Conservation (phyloP, 2,797 vertebrate species). For the Scolopax rusticola region DNA sequence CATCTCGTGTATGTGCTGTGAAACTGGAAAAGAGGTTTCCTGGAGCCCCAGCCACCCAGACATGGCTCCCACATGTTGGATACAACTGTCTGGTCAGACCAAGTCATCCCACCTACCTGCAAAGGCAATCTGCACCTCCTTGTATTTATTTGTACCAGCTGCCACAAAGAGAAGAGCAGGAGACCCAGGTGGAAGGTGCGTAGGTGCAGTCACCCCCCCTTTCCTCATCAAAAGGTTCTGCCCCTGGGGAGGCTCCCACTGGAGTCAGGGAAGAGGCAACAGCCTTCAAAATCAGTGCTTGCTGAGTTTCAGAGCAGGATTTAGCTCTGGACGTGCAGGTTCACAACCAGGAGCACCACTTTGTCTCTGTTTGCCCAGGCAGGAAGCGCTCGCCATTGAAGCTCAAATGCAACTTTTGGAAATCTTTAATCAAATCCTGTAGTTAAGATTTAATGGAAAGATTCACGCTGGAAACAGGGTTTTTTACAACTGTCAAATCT, state of each 20-base stretch:
- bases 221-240: background rate
- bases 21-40: background rate
- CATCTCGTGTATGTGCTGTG: background rate
- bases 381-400: background rate
- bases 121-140: background rate
- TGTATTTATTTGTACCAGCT: background rate
- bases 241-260: background rate
- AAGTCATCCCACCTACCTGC: background rate
- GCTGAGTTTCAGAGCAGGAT: background rate
- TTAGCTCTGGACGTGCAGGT: background rate
- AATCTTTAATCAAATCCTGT: background rate
- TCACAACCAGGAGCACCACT: background rate
- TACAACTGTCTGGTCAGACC: background rate
- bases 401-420: background rate
- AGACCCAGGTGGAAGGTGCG: background rate
- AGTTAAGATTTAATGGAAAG: background rate
- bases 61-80: rapidly evolving
- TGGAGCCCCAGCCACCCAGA: background rate
- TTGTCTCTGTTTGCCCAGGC: background rate
- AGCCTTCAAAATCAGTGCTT: background rate
- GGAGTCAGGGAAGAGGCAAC: background rate
- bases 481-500: background rate
- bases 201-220: background rate
- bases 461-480: background rate
- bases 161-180: background rate